A percentile compares a stretch with the other conserved stretches of the same genome.
Conservation (phyloP, 2,888 invertebrate genomes). For the Drosophila fungiperda region DNA sequence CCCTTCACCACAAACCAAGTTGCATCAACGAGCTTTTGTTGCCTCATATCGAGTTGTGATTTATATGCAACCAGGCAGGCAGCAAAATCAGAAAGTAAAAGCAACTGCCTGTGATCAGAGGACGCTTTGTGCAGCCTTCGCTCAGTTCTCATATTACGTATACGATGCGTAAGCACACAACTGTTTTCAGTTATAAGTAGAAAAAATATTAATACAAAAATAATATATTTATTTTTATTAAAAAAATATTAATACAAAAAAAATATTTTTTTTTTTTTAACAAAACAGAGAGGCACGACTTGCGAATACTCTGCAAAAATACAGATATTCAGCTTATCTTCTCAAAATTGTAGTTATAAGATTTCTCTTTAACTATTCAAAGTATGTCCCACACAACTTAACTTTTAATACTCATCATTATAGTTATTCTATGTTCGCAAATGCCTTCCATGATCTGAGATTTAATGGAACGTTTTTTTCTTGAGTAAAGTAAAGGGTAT, state of each 20-base stretch:
- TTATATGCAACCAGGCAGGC: conserved; percentile 46
- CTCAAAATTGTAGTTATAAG: neutral
- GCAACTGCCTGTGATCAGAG: conserved; percentile 24
- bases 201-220: conserved; percentile 6
- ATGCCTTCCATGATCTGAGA: neutral
- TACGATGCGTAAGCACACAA: conserved; percentile 44
- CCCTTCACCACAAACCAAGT: neutral
- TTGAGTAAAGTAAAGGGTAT: conserved; percentile 1
- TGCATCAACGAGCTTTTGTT: conserved; percentile 41
- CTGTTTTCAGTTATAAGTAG: conserved; percentile 5
- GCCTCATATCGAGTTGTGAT: conserved; percentile 49
- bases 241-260: conserved; percentile 4
- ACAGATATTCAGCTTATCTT: neutral
- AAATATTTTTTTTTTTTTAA: neutral
- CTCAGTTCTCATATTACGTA: conserved; percentile 41
- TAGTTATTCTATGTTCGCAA: neutral
- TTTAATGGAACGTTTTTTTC: neutral
- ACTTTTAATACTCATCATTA: neutral
- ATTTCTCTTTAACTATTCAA: too few species aligned
- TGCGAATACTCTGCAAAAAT: neutral
- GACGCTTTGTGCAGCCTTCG: conserved; percentile 30
- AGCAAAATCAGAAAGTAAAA: neutral
- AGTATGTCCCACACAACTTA: neutral
- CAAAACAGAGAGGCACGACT: neutral
- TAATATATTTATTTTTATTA: neutral